A percentile compares a stretch with the other conserved stretches of the same genome.
These are phyloP conservation scores for Eupristina koningsbergeri DNA, from an alignment of 1,140 invertebrate genomes.

Conservation along the genomic window DNA sequence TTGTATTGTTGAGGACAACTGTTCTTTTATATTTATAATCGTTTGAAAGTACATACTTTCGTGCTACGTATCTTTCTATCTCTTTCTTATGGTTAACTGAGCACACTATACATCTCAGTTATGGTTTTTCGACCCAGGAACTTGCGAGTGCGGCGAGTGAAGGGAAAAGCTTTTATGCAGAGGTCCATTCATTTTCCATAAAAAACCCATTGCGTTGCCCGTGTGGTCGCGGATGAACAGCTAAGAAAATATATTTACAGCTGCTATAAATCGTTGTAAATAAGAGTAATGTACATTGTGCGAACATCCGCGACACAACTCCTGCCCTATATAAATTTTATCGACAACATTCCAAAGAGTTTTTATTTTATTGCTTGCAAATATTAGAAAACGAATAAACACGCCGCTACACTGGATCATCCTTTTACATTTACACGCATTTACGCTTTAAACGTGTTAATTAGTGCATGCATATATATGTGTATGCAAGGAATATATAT, in stretches of 20 bases:
- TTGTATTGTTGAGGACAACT: background rate
- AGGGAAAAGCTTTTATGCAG: background rate
- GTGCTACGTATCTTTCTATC: background rate
- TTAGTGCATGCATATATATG: background rate
- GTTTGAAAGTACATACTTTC: background rate
- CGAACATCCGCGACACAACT: background rate
- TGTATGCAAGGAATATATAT: background rate
- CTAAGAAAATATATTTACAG: slow-evolving; percentile 14
- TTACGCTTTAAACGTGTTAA: background rate
- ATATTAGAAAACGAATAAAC: slow-evolving; percentile 37
- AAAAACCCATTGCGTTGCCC: slow-evolving; percentile 8
- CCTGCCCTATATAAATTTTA: slow-evolving; percentile 1
- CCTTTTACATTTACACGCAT: background rate
- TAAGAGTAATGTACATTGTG: background rate
- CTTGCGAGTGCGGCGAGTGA: background rate
- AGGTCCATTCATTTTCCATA: slow-evolving; percentile 22
- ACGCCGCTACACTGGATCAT: background rate
- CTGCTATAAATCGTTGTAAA: background rate
- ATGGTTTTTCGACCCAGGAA: background rate
- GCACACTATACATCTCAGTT: slow-evolving; percentile 16
- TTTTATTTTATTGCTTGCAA: background rate
- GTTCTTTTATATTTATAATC: background rate
- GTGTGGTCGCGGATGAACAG: background rate
- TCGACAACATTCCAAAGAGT: background rate
- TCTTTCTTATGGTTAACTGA: background rate